A percentile compares a stretch with the other conserved stretches of the same genome.
phyloP scores from a whole-genome alignment of 2,113 vertebrate genomes.

The Morone saxatilis region DNA sequence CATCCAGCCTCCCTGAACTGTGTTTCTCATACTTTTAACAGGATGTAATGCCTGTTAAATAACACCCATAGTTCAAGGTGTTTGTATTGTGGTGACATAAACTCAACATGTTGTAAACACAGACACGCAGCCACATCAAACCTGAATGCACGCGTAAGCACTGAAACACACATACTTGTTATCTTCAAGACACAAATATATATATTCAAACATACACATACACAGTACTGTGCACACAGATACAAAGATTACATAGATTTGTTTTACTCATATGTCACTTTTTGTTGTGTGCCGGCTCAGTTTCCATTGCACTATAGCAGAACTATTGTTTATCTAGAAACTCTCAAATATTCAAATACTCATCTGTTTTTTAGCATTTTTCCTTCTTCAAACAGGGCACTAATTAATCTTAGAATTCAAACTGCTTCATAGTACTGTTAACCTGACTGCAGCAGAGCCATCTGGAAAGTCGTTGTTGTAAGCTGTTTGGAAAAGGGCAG shows the following conservation, averaged over 20 bases:
- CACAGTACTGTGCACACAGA: background rate
- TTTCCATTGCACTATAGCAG: too few species aligned
- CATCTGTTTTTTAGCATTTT: too few species aligned
- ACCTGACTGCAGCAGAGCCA: too few species aligned
- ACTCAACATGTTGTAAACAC: constrained; percentile 11
- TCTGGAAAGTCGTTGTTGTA: too few species aligned
- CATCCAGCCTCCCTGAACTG: constrained; percentile 35
- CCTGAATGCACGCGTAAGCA: background rate
- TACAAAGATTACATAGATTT: background rate
- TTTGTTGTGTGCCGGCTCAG: too few species aligned
- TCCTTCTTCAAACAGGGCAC: too few species aligned
- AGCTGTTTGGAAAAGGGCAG: too few species aligned
- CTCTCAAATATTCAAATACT: too few species aligned
- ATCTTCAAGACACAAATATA: background rate
- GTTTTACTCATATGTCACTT: background rate
- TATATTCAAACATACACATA: background rate
- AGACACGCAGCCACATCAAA: background rate
- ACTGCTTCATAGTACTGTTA: too few species aligned
- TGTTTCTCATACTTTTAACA: constrained; percentile 24
- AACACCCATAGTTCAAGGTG: constrained; percentile 45
- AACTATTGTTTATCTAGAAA: too few species aligned
- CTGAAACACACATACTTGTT: background rate
- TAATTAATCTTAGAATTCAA: too few species aligned
- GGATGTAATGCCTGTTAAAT: constrained; percentile 39
- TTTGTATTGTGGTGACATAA: constrained; percentile 6